Evolutionary conservation across 2,888 invertebrate genomes (phyloP).

Genomic region (Torymus texanus): DNA sequence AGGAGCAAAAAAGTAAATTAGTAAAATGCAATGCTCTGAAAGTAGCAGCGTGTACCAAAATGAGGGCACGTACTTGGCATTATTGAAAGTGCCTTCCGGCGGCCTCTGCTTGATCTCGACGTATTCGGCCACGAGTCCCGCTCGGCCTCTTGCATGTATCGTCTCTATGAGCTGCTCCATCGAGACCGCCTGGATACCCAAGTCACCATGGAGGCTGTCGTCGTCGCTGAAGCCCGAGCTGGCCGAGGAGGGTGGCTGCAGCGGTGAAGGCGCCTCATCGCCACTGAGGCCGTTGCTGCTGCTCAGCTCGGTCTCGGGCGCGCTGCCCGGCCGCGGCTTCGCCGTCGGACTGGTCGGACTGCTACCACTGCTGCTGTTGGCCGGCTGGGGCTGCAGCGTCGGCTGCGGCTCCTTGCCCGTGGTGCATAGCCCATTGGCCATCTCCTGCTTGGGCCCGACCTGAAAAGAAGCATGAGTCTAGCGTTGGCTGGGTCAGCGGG

Average conservation of each 20-base stretch:
- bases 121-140: conserved; percentile 91
- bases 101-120: conserved; percentile 89
- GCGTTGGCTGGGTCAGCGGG: not conserved
- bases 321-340: not conserved
- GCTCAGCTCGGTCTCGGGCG: conserved; percentile 22
- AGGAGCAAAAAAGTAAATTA: not conserved
- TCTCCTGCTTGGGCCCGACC: not conserved
- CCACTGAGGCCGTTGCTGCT: conserved; percentile 30
- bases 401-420: conserved; percentile 22
- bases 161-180: conserved; percentile 86
- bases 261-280: conserved; percentile 76
- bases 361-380: conserved; percentile 20
- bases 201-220: conserved; percentile 86
- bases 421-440: conserved; percentile 12
- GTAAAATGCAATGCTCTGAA: not conserved
- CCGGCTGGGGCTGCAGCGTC: conserved; percentile 16
- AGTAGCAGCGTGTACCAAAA: no score
- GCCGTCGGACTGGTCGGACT: conserved; percentile 28
- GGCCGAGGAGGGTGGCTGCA: conserved; percentile 83
- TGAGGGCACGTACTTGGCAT: conserved; percentile 82
- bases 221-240: conserved; percentile 93
- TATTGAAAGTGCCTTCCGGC: conserved; percentile 91
- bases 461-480: no score
- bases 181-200: conserved; percentile 80
- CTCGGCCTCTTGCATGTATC: conserved; percentile 85